Conservation (phyloP, 2,113 vertebrate genomes). For the Sarotherodon lohbergeri region DNA sequence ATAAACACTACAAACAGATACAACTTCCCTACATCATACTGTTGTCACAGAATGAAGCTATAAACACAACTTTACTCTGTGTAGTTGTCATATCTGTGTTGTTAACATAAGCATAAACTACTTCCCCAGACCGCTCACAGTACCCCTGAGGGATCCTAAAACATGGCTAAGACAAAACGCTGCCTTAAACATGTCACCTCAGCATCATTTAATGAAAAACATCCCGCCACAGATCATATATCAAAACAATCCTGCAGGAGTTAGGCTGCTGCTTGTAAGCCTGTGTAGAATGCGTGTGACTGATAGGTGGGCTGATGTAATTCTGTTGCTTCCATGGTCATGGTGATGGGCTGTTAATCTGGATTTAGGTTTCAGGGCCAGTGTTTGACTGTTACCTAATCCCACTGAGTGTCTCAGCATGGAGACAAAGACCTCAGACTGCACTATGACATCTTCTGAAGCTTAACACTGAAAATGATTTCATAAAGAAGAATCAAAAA, state of each 20-base stretch:
- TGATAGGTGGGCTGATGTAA: constrained; percentile 51
- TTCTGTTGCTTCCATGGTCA: constrained; percentile 30
- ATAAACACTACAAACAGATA: background rate
- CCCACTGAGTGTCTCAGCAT: constrained; percentile 30
- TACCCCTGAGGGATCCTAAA: background rate
- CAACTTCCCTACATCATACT: background rate
- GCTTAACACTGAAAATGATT: background rate
- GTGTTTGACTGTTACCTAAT: constrained; percentile 51
- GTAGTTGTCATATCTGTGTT: background rate
- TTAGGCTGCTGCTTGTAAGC: background rate
- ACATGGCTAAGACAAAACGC: background rate
- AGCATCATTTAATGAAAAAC: constrained; percentile 20
- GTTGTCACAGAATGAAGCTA: background rate
- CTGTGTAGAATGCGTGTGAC: constrained; percentile 19
- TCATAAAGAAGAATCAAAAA: background rate
- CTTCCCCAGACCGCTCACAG: background rate
- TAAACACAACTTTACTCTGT: background rate
- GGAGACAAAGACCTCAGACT: constrained; percentile 14
- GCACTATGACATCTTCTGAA: background rate
- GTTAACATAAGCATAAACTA: background rate
- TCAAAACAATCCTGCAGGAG: constrained; percentile 25
- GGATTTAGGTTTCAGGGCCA: constrained; percentile 56
- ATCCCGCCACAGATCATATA: background rate
- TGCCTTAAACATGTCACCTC: constrained; percentile 11
- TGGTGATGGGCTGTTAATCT: constrained; percentile 58